Percentiles rank a stretch among this genome's conserved stretches.
phyloP scores from a whole-genome alignment of 2,113 vertebrate species.

The Python bivittatus region DNA sequence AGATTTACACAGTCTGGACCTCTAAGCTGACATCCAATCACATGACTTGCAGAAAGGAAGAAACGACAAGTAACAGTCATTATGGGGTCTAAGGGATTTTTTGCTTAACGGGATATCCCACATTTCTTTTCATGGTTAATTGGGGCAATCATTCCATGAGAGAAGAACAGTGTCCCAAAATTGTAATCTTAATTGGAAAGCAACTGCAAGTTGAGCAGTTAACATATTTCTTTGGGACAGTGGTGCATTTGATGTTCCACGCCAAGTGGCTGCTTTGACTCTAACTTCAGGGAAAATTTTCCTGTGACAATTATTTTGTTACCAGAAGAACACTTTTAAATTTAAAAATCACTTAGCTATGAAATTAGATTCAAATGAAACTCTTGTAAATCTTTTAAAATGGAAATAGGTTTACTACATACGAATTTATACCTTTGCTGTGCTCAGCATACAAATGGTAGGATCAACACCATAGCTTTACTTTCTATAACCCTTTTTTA shows the following conservation, averaged over 20 bases:
- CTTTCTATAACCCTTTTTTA: neutral
- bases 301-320: neutral
- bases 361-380: neutral
- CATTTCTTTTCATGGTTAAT: conserved; percentile 5
- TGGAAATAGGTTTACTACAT: neutral
- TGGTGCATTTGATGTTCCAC: neutral
- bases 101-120: neutral
- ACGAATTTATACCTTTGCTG: neutral
- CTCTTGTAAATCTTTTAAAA: neutral
- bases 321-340: conserved; percentile 8
- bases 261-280: neutral
- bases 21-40: neutral
- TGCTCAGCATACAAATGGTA: neutral
- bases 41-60: neutral
- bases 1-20: neutral
- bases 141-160: neutral
- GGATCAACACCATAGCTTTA: neutral
- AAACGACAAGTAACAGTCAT: neutral
- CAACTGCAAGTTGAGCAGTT: neutral
- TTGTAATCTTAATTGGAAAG: conserved; percentile 14
- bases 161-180: neutral
- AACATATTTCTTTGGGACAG: neutral
- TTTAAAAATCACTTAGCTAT: neutral
- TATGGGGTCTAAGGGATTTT: neutral
- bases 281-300: neutral